Percentiles rank a stretch among this genome's conserved stretches.
phyloP scores from a whole-genome alignment of 1,140 invertebrate species.

The Drosophila dunni region DNA sequence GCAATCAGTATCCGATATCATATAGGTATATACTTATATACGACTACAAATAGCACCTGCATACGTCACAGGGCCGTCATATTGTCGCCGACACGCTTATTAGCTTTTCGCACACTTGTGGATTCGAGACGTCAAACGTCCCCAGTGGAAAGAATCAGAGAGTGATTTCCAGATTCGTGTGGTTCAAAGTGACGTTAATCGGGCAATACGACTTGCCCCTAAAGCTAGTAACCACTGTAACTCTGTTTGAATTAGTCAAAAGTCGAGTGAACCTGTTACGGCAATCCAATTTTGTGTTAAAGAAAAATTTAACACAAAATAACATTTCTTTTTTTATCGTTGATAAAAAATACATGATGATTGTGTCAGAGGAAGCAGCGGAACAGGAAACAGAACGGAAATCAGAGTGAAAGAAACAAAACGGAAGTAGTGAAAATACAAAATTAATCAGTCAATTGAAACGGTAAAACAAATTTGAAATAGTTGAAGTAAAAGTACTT shows the following conservation, averaged over 20 bases:
- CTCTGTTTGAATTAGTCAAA: background rate
- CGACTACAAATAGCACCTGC: background rate
- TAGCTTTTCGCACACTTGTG: slow-evolving; percentile 65
- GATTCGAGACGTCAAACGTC: slow-evolving; percentile 29
- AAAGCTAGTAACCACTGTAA: background rate
- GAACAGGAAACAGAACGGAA: too few species aligned
- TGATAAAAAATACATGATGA: too few species aligned
- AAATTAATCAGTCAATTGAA: too few species aligned
- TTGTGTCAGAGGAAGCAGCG: too few species aligned
- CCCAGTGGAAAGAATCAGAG: background rate
- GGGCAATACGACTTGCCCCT: slow-evolving; percentile 4
- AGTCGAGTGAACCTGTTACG: background rate
- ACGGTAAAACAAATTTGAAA: too few species aligned
- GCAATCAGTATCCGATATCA: slow-evolving; percentile 13
- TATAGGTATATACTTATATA: slow-evolving; percentile 5
- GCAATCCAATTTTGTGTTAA: too few species aligned
- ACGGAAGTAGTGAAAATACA: too few species aligned
- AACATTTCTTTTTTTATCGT: too few species aligned
- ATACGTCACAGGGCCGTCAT: slow-evolving; percentile 23
- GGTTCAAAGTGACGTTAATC: slow-evolving; percentile 21
- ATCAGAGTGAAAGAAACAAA: too few species aligned
- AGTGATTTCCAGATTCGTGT: slow-evolving; percentile 9
- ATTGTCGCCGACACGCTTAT: slow-evolving; percentile 46
- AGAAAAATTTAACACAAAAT: too few species aligned
- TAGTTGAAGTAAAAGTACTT: too few species aligned